A percentile compares a stretch with the other conserved stretches of the same genome.
Conservation (phyloP, 1,140 invertebrate genomes). For the Alviniconcha marisindica region DNA sequence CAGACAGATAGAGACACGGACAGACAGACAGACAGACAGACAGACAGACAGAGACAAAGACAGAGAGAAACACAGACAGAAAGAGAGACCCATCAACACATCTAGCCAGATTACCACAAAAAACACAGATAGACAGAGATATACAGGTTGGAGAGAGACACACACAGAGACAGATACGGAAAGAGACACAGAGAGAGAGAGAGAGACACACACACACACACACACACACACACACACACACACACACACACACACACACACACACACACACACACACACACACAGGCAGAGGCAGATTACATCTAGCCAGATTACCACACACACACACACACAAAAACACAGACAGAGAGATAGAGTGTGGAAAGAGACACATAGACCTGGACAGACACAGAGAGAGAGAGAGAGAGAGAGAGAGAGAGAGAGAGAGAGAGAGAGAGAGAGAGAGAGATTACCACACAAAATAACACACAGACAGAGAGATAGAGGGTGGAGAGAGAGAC, state of each 20-base stretch:
- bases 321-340: background rate
- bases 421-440: conserved; percentile 16
- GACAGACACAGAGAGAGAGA: background rate
- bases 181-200: background rate
- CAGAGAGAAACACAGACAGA: background rate
- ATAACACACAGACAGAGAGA: too few relatives aligned
- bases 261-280: background rate
- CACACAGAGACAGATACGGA: conserved; percentile 6
- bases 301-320: too few relatives aligned
- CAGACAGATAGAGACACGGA: conserved; percentile 3
- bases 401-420: conserved; percentile 17
- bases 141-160: background rate
- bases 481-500: too few relatives aligned
- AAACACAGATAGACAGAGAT: background rate
- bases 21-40: conserved; percentile 1
- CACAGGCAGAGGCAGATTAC: too few relatives aligned
- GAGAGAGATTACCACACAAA: background rate
- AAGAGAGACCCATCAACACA: background rate
- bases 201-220: background rate
- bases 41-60: background rate
- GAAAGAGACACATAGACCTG: too few relatives aligned
- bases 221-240: background rate
- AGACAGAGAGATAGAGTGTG: background rate
- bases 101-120: background rate
- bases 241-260: background rate